Evolutionary conservation across 1,140 invertebrate genomes (phyloP), one percentile per base, ranked within the genome.

Genomic region (Frieseomelitta varia): DNA sequence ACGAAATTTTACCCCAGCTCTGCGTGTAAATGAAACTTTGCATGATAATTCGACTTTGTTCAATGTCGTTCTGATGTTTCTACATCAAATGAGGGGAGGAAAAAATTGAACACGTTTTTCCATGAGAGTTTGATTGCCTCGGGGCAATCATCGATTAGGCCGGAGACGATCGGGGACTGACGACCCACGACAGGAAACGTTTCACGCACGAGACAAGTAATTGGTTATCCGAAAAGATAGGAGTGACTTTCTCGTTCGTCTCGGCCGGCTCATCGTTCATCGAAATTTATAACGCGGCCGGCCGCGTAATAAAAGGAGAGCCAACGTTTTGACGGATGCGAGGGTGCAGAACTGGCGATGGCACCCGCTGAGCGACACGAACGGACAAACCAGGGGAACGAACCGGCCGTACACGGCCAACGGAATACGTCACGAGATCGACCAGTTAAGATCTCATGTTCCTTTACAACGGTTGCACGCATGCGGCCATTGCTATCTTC

Each of bases 281-380:
- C 71, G 71, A 81, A 88, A 88, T 90, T 88, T 88, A 90, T 90
- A 90, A 88, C 88, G 81, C 85, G 84, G 73, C 78, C 61, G 17
- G 56, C 69, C 71, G 79, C 84, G 87, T 88, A 87, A 88, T 90
- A 88, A 90, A 90, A 90, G 78, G 65, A 84, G 83, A 91, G 91
- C 85, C 85, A 89, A 85, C 87, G 85, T 92, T 92, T 93, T 93
- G 92, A 93, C 91, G 91, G 92, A 93, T 93, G 92, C 87, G 92
- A 93, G 91, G 92, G 92, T 93, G 92, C 91, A 89, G 91, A 93
- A 90, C 92, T 93, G 92, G 91, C 92, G 92, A 93, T 93, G 92
- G 92, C 92, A 90, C 92, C 92, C 88, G 92, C 92, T 93, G 92
- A 69, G 92, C 90, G 87, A 92, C 91, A 93, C 87, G 91, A 77